Base-by-base conservation (phyloP, 1,140 invertebrate genomes). In the Hycleus phaleratus region DNA sequence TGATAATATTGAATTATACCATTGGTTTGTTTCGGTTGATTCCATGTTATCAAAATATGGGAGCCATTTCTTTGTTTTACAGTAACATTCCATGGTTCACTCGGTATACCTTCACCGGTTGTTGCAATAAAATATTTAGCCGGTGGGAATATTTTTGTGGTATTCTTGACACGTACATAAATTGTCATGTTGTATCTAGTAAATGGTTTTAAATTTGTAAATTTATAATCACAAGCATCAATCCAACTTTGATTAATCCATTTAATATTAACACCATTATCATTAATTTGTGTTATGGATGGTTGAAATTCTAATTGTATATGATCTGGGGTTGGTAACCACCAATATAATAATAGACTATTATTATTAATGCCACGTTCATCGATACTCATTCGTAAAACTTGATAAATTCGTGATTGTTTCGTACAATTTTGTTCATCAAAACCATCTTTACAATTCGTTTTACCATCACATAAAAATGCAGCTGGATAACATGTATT, bases 141-240 rank as follows among this genome's bases (percentile, higher is more conserved):
- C 1, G 86, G 84, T 1, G 81, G 77, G 53, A 81, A 84, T n/a
- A 71, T 68, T 12, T 56, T 63, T 10, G 74, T 71, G 0, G 68
- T 73, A 58, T 74, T 74, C 60, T 79, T 80, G 4, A 82, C 64
- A 47, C 79, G 74, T 0, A 87, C 84, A 67, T 85, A 91, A 5
- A 92, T 84, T 0, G 87, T 90, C 45, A 91, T 74, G 63, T 90
- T 89, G 67, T 92, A 92, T 1, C 74, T 70, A 0, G 88, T 90
- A 61, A 76, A 88, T 0, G 90, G 83, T 56, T 80, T 74, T 2
- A 92, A 73, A 53, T 81, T 72, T 0, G 73, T 80, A 65, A 92
- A 89, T 50, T 75, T 77, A 67, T 78, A 82, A 12, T 75, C 71
- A 2, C 68, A 75, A 2, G 74, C 71, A 4, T 77, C 71, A 42